phyloP scores from a whole-genome alignment of 2,797 vertebrate species.

The Lepus townsendii region DNA sequence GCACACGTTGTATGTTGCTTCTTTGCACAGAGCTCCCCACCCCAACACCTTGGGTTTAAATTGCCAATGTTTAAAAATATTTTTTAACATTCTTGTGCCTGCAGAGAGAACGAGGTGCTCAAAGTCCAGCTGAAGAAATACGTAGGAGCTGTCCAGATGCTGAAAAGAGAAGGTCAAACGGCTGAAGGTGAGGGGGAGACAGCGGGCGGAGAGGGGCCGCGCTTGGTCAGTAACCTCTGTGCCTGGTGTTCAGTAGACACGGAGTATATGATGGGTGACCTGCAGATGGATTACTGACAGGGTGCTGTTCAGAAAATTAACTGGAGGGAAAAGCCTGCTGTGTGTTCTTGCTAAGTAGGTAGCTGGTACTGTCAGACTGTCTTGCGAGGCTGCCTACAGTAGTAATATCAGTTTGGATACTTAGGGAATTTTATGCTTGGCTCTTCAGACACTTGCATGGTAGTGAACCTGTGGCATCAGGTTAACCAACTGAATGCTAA shows the following conservation, averaged over 20 bases:
- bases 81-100: conserved; percentile 67
- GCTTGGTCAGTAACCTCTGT: too few species aligned
- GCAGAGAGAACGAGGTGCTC: conserved; percentile 98
- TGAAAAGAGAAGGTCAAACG: conserved; percentile 96
- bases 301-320: not conserved
- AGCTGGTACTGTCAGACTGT: not conserved
- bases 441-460: not conserved
- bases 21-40: not conserved
- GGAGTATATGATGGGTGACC: not conserved
- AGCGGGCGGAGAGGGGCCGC: not conserved
- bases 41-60: not conserved
- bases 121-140: conserved; percentile 99
- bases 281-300: not conserved
- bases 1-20: not conserved
- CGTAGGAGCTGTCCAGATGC: conserved; percentile 99
- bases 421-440: not conserved
- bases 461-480: not conserved
- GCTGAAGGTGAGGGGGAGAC: conserved; percentile 92
- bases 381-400: not conserved
- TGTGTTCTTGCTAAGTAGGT: not conserved
- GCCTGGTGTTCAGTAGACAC: not conserved
- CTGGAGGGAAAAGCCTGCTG: not conserved
- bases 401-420: not conserved
- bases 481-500: not conserved
- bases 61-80: conserved; percentile 54